A percentile compares a stretch with the other conserved stretches of the same genome.
Evolutionary conservation across 2,888 invertebrate genomes (phyloP).

Genomic region (Caenorhabditis sp.): DNA sequence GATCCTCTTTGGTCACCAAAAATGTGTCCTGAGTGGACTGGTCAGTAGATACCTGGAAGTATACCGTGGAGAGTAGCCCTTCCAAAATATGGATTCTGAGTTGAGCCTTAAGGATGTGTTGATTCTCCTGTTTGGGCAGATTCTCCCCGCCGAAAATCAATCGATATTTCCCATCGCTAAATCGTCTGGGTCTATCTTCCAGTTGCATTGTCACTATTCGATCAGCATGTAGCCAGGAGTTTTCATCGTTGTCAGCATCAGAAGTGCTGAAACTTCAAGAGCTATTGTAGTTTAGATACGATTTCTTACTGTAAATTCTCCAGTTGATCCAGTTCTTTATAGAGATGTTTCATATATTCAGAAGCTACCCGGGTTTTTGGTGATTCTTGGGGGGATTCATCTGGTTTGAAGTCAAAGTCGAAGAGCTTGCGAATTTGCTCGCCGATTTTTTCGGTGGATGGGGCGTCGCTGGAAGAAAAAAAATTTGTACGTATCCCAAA

Average conservation of each 20-base stretch:
- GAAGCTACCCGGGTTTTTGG: conserved; percentile 10
- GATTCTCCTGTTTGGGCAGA: conserved; percentile 16
- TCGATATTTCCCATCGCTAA: conserved; percentile 16
- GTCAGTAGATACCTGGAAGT: no score
- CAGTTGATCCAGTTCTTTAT: conserved; percentile 25
- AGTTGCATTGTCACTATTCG: conserved; percentile 25
- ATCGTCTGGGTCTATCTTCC: conserved; percentile 4
- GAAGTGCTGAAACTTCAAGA: conserved; percentile 75
- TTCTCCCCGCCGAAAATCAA: conserved; percentile 23
- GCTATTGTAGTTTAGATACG: no score
- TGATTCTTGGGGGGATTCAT: neutral
- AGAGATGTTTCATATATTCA: conserved; percentile 26
- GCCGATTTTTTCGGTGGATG: conserved; percentile 8
- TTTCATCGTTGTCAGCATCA: conserved; percentile 20
- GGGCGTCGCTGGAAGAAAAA: conserved; percentile 10
- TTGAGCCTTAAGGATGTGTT: conserved; percentile 29
- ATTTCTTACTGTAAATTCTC: conserved; percentile 22
- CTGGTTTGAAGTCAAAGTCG: conserved; percentile 17
- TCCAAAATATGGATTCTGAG: conserved; percentile 14
- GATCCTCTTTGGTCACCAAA: conserved; percentile 19
- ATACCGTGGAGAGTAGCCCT: no score
- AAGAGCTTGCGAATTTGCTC: conserved; percentile 33
- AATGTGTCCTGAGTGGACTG: no score
- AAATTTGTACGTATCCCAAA: no score
- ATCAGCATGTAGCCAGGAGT: conserved; percentile 33